Base-by-base conservation (phyloP, 2,113 vertebrate species). In the Brachyhypopomus occidentalis region DNA sequence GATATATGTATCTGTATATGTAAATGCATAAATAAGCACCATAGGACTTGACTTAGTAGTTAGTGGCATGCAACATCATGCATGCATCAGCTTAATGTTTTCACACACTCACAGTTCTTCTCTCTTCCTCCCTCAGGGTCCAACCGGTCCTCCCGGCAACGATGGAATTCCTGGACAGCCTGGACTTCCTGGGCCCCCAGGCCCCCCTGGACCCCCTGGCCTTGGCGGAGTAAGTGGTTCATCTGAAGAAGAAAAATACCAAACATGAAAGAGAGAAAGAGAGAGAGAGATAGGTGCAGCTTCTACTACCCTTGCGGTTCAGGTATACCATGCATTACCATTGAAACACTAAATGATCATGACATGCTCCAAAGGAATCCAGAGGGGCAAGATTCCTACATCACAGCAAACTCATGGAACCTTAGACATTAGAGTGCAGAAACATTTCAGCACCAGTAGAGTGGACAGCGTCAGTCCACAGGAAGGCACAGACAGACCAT, bases 161-260 rank as follows among this genome's bases (percentile, higher is more conserved):
- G 96, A 98, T 88, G 97, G 97, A 85, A 94, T 94, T 81, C 94
- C 94, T 0, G 97, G 97, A 85, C 90, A 94, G 84, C 94, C 95
- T 74, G 97, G 97, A 6, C 84, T 89, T 14, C 94, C 95, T 0
- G 97, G 96, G 55, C 96, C 93, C 82, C 94, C 96, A 11, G 97
- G 97, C 45, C 95, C 94, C 2, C 95, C 97, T 83, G 96, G 97
- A 82, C 94, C 95, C 79, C 92, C 96, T 74, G 97, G 97, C 91
- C 95, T 98, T 48, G 96, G 95, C 88, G 97, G 97, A 95, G 97
- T 98, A 95, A 96, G 96, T 97, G 83, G 25, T 6, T 45, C 19
- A 78, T 36, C 56, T 79, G 1, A 75, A 58, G 0, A 84, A 23
- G 2, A 1, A 82, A 66, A 67, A 75, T 27, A 30, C n/a, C 3